Base-by-base conservation (phyloP, 1,140 invertebrate genomes). In the Drosophila sulfurigaster region DNA sequence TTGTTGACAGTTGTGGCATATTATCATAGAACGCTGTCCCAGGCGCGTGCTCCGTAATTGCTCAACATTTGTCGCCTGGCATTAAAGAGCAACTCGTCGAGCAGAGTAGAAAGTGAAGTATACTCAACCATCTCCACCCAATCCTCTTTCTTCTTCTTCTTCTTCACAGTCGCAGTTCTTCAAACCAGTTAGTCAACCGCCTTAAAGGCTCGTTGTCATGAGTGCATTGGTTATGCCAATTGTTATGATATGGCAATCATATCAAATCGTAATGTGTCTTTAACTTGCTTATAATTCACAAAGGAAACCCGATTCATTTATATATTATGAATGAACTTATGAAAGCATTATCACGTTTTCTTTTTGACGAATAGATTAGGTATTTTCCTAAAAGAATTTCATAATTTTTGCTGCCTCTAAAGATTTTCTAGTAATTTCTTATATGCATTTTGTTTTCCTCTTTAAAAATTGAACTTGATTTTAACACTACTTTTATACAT, bases 1-100 rank as follows among this genome's bases (percentile, higher is more conserved):
- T 88, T 87, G 82, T 81, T 87, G 82, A 87, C 82, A 88, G 83
- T 88, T 87, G 82, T 87, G 82, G 82, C 82, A 87, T 82, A 87
- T 87, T 87, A 87, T 87, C 83, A 87, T 88, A 77, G 72, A 63
- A 41, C 66, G 62, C 28, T 70, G 72, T 78, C 64, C 65, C 52
- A 69, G 68, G 43, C 66, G 66, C 58, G 72, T 60, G 51, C 38
- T 43, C 8, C 51, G 58, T 75, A 70, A 70, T 75, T 70, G 72
- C 72, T 70, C 72, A 56, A 58, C 72, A 63, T 69, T 74, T 69
- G 57, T 69, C 75, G 74, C 79, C 16, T 52, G 66, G 68, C 80
- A 75, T 75, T 71, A 54, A 60, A 74, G 49, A 54, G 49, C 49
- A 60, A 38, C 71, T 60, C 15, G 30, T 60, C 15, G 30, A 57